phyloP scores from a whole-genome alignment of 2,888 invertebrate genomes.

The Drosophila anomalipes region DNA sequence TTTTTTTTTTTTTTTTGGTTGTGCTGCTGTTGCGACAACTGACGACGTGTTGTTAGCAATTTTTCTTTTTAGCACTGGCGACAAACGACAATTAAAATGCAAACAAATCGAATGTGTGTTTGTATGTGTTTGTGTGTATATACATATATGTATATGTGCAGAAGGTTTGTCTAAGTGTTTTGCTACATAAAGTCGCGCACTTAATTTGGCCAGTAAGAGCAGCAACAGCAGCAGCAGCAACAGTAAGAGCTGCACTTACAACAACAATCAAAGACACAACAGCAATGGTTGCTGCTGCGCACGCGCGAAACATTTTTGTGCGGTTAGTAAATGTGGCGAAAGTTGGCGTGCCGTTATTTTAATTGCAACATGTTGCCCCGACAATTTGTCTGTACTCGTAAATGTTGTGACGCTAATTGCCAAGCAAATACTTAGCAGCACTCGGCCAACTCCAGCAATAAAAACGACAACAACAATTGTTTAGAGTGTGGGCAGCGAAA shows the following conservation, averaged over 20 bases:
- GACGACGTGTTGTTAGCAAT: slow-evolving; percentile 73
- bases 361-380: slow-evolving; percentile 78
- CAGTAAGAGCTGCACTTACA: slow-evolving; percentile 39
- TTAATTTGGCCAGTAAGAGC: slow-evolving; percentile 61
- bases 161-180: slow-evolving; percentile 77
- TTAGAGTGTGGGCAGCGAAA: slow-evolving; percentile 34
- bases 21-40: slow-evolving; percentile 48
- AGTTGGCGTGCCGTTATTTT: slow-evolving; percentile 78
- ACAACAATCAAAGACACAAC: slow-evolving; percentile 27
- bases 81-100: slow-evolving; percentile 78
- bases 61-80: slow-evolving; percentile 72
- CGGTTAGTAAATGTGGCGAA: slow-evolving; percentile 67
- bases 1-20: slow-evolving; percentile 11
- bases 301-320: slow-evolving; percentile 73
- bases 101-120: slow-evolving; percentile 67
- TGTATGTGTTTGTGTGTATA: slow-evolving; percentile 18
- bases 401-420: slow-evolving; percentile 75
- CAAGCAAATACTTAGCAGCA: slow-evolving; percentile 45
- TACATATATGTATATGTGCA: slow-evolving; percentile 37
- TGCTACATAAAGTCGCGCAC: slow-evolving; percentile 70
- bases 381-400: slow-evolving; percentile 79
- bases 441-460: slow-evolving; percentile 7
- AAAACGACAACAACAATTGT: slow-evolving; percentile 21
- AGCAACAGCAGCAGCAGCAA: slow-evolving; percentile 47
- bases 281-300: slow-evolving; percentile 58